Base-by-base conservation (phyloP, 1,140 invertebrate species). In the Hestina assimilis region DNA sequence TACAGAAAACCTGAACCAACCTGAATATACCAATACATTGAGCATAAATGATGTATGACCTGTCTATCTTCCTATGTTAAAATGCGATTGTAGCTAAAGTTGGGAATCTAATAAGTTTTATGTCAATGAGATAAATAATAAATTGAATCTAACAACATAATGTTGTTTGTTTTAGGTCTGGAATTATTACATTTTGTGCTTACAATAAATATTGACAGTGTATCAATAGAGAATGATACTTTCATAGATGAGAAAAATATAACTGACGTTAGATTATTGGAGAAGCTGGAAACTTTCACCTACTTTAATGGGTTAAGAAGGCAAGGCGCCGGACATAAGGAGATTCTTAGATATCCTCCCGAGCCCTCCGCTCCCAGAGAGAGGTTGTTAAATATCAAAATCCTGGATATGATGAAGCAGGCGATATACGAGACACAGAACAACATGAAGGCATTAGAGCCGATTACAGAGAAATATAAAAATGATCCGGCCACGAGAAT, bases 361-460 rank as follows among this genome's bases (percentile, higher is more conserved):
- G 28, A 6, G 1, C 48, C 8, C 11, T 38, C 26, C 6, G 29
- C 41, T 8, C 31, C 45, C 0, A 8, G 23, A 0, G 35, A 31
- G 15, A 58, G 7, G 6, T n/a, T 11, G 0, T 0, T 50, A 1
- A 53, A 46, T 7, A 0, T 24, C 0, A 56, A 63, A 12, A 38
- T 62, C 5, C 0, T 68, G 2, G 56, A 65, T 1, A 29, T 72
- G 33, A 70, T 75, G 65, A 55, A 40, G 8, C 67, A 72, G 29
- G 17, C 29, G 0, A 54, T 75, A 3, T 78, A 75, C 40, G 43
- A 14, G 0, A 43, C 67, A 0, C 72, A 78, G 42, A 50, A 59
- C 2, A 45, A 61, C n/a, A 19, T 75, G 2, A 12, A 35, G 6
- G 54, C 54, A 0, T 9, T 75, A 3, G 33, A 65, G 0, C 35